These are phyloP conservation scores for Apantesis nais DNA, from an alignment of 2,888 invertebrate species.

Conservation along the genomic window DNA sequence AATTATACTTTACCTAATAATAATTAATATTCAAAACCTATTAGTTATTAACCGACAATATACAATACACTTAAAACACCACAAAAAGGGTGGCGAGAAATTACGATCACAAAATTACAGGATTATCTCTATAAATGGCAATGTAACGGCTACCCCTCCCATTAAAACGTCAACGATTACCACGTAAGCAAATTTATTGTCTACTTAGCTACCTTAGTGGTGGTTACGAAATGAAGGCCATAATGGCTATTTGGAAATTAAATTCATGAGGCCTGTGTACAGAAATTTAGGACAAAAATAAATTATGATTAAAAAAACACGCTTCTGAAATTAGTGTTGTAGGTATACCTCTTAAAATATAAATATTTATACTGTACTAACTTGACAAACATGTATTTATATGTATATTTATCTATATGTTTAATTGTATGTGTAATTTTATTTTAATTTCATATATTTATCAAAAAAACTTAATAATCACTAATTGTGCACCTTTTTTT, in stretches of 20 bases:
- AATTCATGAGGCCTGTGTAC: neutral
- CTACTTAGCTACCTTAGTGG: conserved; percentile 40
- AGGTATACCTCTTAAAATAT: no score
- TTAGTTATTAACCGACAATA: conserved; percentile 20
- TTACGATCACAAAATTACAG: conserved; percentile 55
- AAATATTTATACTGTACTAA: no score
- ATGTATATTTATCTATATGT: no score
- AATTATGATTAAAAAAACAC: neutral
- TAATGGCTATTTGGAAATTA: conserved; percentile 5
- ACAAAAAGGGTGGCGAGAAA: conserved; percentile 49
- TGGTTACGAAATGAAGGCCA: neutral
- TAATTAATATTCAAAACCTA: conserved; percentile 11
- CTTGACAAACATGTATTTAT: no score
- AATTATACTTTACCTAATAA: conserved; percentile 14
- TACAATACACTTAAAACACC: conserved; percentile 28
- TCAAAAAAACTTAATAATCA: no score
- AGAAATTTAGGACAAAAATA: neutral
- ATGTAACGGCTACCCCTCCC: conserved; percentile 53
- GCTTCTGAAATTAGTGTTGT: no score
- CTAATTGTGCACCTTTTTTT: no score
- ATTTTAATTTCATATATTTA: no score
- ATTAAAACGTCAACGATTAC: conserved; percentile 59
- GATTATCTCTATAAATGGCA: conserved; percentile 62
- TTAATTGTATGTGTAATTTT: no score
- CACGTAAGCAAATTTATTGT: conserved; percentile 53